Conservation (phyloP, 2,888 invertebrate species). For the Cotesia congregata region DNA sequence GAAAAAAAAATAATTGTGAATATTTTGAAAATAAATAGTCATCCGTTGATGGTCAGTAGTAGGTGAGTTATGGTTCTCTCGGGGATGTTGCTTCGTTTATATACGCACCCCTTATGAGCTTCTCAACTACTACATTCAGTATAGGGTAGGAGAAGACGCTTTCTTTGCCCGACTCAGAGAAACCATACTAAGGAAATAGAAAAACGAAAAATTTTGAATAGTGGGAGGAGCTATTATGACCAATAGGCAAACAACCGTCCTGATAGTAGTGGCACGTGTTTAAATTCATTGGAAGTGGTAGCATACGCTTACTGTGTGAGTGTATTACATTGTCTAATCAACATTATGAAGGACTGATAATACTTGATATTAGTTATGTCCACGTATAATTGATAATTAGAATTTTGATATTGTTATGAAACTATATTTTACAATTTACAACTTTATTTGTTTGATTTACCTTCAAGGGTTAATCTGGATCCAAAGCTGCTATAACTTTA, state of each 20-base stretch:
- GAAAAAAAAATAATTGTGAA: background rate
- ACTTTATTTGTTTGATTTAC: constrained; percentile 5
- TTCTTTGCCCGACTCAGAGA: constrained; percentile 4
- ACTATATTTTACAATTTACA: background rate
- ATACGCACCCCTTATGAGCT: background rate
- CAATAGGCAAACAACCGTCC: background rate
- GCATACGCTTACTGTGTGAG: background rate
- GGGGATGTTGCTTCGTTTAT: constrained; percentile 11
- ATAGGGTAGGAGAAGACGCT: constrained; percentile 9
- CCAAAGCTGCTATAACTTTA: background rate
- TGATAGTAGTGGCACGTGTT: constrained; percentile 10
- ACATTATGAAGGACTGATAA: background rate
- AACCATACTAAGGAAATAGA: background rate
- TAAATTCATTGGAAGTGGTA: background rate
- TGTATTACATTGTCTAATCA: background rate
- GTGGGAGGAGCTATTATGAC: background rate
- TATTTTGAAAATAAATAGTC: background rate
- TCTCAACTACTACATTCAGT: background rate
- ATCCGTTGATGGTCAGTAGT: background rate
- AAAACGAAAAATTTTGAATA: background rate
- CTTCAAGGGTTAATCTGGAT: background rate
- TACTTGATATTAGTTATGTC: background rate
- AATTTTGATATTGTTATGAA: background rate
- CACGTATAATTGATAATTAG: background rate
- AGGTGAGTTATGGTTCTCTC: background rate